phyloP scores from a whole-genome alignment of 92 coral and sea anemone species.

The Isaurus tuberculatus region DNA sequence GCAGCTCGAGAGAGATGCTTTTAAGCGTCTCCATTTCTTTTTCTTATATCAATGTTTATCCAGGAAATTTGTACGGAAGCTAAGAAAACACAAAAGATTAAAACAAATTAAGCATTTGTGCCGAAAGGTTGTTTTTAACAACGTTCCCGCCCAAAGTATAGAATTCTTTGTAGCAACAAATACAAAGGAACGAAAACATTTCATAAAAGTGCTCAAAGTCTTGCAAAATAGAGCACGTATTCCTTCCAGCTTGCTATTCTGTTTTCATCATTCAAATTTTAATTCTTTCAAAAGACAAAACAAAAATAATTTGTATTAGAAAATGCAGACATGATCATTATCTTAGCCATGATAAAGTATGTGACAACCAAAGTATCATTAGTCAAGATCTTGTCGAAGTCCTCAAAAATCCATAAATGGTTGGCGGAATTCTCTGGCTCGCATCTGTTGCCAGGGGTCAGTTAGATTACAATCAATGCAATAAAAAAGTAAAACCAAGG shows the following conservation, averaged over 20 bases:
- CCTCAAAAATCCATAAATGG: too few relatives aligned
- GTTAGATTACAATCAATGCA: too few relatives aligned
- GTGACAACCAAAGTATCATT: too few relatives aligned
- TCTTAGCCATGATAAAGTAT: too few relatives aligned
- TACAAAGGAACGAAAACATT: slow-evolving; percentile 17
- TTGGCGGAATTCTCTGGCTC: too few relatives aligned
- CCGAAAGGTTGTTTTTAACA: slow-evolving; percentile 17
- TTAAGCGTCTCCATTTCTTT: not conserved
- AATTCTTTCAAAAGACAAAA: not conserved
- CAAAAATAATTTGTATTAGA: too few relatives aligned
- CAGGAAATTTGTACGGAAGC: slow-evolving; percentile 40
- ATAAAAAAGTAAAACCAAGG: too few relatives aligned
- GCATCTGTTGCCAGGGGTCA: too few relatives aligned
- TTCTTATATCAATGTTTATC: not conserved
- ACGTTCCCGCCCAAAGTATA: slow-evolving; percentile 37
- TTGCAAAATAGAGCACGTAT: not conserved
- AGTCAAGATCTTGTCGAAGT: too few relatives aligned
- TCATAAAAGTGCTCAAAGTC: slow-evolving; percentile 1
- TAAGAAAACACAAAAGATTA: not conserved
- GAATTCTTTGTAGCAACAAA: slow-evolving; percentile 7
- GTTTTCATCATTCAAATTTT: not conserved
- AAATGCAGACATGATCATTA: too few relatives aligned
- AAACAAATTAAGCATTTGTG: not conserved
- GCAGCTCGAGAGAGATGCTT: not conserved
- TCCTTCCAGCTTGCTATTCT: not conserved